Percentiles rank a stretch among this genome's conserved stretches.
Evolutionary conservation across 1,140 invertebrate genomes (phyloP).

Genomic region (Heliconius hewitsoni): DNA sequence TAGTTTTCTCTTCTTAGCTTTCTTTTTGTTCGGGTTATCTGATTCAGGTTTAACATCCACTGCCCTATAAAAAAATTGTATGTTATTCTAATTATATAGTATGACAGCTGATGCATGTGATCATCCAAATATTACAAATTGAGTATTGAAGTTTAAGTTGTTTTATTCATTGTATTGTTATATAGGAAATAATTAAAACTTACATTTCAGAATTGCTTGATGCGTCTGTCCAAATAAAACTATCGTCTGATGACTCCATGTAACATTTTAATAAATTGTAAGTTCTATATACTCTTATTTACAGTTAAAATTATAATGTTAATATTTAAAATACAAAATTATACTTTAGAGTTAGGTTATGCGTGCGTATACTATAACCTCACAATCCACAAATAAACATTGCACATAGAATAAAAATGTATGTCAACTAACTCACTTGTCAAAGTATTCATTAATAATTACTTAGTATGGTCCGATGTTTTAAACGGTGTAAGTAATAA

Average conservation of each 20-base stretch:
- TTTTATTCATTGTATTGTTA: not conserved
- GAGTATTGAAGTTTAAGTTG: not conserved
- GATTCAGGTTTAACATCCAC: constrained; percentile 19
- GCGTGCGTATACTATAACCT: not conserved
- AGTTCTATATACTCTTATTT: not conserved
- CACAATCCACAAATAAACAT: not conserved
- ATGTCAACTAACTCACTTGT: not conserved
- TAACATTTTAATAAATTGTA: not conserved
- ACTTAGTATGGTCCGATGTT: too few relatives aligned
- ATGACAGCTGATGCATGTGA: too few relatives aligned
- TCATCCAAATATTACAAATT: too few relatives aligned
- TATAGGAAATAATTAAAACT: not conserved
- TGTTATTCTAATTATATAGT: not conserved
- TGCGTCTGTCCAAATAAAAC: constrained; percentile 58
- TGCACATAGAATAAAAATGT: not conserved
- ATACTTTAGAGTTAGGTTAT: not conserved
- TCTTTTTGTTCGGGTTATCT: constrained; percentile 34
- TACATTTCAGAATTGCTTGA: constrained; percentile 43
- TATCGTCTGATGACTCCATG: constrained; percentile 58
- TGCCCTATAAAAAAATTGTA: constrained; percentile 12
- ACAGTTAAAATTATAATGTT: not conserved
- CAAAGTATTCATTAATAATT: too few relatives aligned
- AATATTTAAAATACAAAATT: not conserved
- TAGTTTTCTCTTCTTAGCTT: constrained; percentile 47
- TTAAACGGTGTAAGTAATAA: too few relatives aligned